phyloP scores from a whole-genome alignment of 2,797 vertebrate genomes.

The Naso thynnoides region DNA sequence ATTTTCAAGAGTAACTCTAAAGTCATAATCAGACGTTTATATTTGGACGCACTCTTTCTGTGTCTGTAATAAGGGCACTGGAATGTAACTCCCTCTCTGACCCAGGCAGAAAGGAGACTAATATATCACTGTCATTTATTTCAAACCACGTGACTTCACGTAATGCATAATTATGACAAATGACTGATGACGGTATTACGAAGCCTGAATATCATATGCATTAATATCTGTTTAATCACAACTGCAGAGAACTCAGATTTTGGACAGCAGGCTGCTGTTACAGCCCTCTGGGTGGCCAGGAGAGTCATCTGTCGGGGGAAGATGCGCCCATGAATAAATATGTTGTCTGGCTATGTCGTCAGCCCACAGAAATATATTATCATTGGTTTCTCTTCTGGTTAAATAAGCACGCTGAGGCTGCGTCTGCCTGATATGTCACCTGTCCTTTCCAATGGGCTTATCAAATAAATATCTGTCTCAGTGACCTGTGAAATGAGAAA shows the following conservation, averaged over 20 bases:
- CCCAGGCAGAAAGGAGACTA: constrained; percentile 29
- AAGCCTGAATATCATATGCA: constrained; percentile 67
- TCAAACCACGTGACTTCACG: constrained; percentile 64
- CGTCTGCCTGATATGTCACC: constrained; percentile 34
- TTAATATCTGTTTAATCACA: constrained; percentile 73
- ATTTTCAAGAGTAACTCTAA: constrained; percentile 1
- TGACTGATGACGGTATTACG: constrained; percentile 77
- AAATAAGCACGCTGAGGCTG: constrained; percentile 40
- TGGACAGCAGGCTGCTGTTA: constrained; percentile 35
- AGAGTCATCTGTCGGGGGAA: constrained; percentile 43
- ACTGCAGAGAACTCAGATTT: constrained; percentile 49
- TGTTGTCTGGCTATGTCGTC: constrained; percentile 51
- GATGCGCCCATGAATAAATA: constrained; percentile 72
- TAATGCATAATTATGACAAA: constrained; percentile 83
- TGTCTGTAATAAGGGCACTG: constrained; percentile 16
- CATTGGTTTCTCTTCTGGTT: constrained; percentile 52
- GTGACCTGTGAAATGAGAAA: constrained; percentile 72
- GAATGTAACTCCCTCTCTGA: constrained; percentile 19
- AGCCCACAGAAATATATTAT: constrained; percentile 59
- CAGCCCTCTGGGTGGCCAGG: constrained; percentile 37
- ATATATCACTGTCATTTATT: constrained; percentile 71
- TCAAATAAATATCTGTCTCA: constrained; percentile 60
- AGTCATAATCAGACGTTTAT: constrained; percentile 8
- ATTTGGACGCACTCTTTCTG: constrained; percentile 28
- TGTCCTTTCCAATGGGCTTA: constrained; percentile 50